These are phyloP conservation scores for Abrostola tripartita DNA, from an alignment of 2,888 invertebrate genomes.

Conservation along the genomic window DNA sequence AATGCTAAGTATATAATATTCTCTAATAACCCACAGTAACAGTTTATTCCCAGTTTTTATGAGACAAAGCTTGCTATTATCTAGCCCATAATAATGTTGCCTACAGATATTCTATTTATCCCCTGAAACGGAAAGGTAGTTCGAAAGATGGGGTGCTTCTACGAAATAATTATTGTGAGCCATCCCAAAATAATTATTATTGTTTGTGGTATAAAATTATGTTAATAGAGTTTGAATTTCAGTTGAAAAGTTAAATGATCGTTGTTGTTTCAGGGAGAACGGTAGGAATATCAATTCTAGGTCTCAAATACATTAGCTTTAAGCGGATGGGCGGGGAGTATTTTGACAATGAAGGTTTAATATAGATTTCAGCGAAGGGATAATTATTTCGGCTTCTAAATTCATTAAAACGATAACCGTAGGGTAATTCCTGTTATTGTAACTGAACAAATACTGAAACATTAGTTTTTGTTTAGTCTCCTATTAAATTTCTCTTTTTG, in stretches of 20 bases:
- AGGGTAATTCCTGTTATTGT: too few species aligned
- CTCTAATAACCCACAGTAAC: too few species aligned
- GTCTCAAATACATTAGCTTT: constrained; percentile 20
- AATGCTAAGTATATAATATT: too few species aligned
- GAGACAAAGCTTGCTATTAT: too few species aligned
- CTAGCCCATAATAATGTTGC: neutral
- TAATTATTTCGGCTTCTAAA: neutral
- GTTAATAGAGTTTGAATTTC: constrained; percentile 18
- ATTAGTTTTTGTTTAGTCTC: too few species aligned
- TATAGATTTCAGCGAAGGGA: neutral
- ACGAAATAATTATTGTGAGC: neutral
- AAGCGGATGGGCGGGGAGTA: neutral
- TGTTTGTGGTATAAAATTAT: constrained; percentile 1
- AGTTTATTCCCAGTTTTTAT: too few species aligned
- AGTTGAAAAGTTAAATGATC: constrained; percentile 38
- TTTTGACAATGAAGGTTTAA: neutral
- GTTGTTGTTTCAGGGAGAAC: constrained; percentile 43
- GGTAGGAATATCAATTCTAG: constrained; percentile 45
- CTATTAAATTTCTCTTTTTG: too few species aligned
- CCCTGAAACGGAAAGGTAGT: too few species aligned
- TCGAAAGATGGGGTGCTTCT: neutral
- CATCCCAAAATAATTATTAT: neutral
- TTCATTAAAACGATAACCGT: too few species aligned
- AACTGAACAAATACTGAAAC: too few species aligned
- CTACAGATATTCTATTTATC: neutral